Evolutionary conservation across 1,140 invertebrate genomes (phyloP).

Genomic region (Drosophila serrata): DNA sequence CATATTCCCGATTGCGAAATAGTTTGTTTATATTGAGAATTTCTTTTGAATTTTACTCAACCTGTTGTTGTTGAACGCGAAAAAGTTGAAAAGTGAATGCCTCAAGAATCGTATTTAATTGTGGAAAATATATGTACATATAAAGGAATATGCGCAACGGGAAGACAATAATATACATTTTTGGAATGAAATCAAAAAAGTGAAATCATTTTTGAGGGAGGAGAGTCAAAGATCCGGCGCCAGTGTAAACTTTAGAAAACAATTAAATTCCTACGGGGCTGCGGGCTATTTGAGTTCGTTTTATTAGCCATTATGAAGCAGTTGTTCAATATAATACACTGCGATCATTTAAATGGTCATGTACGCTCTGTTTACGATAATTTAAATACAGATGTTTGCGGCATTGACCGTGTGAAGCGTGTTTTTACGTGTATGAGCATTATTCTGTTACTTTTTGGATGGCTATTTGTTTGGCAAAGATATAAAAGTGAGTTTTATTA

Average conservation of each 20-base stretch:
- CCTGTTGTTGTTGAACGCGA: constrained; percentile 47
- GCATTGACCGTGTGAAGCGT: constrained; percentile 58
- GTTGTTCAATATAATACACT: constrained; percentile 63
- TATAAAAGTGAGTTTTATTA: constrained; percentile 62
- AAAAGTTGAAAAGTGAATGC: constrained; percentile 41
- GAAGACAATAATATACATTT: constrained; percentile 26
- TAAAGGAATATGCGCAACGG: constrained; percentile 35
- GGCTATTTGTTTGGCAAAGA: constrained; percentile 55
- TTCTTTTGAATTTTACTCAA: constrained; percentile 46
- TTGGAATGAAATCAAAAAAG: constrained; percentile 33
- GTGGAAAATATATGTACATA: constrained; percentile 1
- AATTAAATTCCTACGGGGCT: constrained; percentile 7
- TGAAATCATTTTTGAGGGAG: constrained; percentile 15
- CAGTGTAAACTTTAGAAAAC: constrained; percentile 20
- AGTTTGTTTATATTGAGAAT: constrained; percentile 73
- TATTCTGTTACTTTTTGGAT: constrained; percentile 39
- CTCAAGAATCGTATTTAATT: constrained; percentile 22
- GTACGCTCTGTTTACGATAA: constrained; percentile 60
- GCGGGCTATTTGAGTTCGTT: constrained; percentile 20
- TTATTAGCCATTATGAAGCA: constrained; percentile 53
- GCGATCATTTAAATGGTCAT: constrained; percentile 53
- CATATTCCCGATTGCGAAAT: constrained; percentile 71
- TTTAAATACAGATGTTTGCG: constrained; percentile 69
- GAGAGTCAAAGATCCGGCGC: constrained; percentile 18
- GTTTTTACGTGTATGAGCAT: constrained; percentile 55